Evolutionary conservation across 1,140 invertebrate species (phyloP), one percentile per base, ranked within the genome.

Genomic region (Zaprionus gabonicus): DNA sequence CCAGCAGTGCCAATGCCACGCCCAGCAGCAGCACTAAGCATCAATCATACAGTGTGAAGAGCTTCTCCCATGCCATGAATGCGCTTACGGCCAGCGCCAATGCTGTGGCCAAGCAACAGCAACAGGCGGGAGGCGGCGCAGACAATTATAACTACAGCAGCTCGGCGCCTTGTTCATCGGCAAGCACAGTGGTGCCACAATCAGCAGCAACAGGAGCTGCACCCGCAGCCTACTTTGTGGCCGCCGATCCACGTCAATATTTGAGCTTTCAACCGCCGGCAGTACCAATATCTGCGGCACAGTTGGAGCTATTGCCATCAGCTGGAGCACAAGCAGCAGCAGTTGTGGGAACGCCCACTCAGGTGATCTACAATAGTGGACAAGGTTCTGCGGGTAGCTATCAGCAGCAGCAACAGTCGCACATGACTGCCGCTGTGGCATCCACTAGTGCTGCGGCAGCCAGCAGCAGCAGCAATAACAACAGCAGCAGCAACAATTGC

Each of bases 51-150:
- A 92, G 80, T 25, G 88, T 93, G 23, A 93, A 92, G 67, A 93
- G 87, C 44, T 91, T 93, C 56, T 91, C 84, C 38, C 91, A 92
- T 78, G 92, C 92, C 60, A 92, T 93, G 88, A 92, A 87, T 70
- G 83, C 83, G 17, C 55, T 93, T n/a, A 92, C 86, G 17, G 80
- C 92, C 46, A 91, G 81, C 59, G 91, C 90, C 28, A 80, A 91
- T 41, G 65, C 78, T 4, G 55, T 78, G 15, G 58, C 78, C 25
- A 72, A 71, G 60, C 76, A 36, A 58, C 81, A 27, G 10, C 79
- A 59, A 4, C 62, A 68, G 34, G 15, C 60, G 1, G 80, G 36
- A 23, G 83, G 83, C 66, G 78, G 46, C 3, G 59, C 75, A 34
- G 73, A 79, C 46, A 51, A 51, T 1, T 90, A 85, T 20, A 91